These are phyloP conservation scores for Centropyge bicolor DNA, from an alignment of 2,797 vertebrate species.

Conservation along the genomic window DNA sequence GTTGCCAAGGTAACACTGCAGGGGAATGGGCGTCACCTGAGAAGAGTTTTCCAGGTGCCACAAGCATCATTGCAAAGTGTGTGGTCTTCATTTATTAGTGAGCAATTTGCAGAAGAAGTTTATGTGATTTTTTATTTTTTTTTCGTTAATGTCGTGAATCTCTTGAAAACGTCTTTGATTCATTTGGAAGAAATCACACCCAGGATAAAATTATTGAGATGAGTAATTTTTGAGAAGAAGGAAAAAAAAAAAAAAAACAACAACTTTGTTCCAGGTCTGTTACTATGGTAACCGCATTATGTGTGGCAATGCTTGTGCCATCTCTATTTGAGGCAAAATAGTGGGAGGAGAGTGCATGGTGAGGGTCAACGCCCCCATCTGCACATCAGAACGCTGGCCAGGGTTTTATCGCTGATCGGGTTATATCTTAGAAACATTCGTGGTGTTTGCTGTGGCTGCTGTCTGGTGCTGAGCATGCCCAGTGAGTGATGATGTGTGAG, in stretches of 20 bases:
- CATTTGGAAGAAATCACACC: slow-evolving; percentile 48
- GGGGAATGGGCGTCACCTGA: slow-evolving; percentile 63
- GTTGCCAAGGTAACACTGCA: slow-evolving; percentile 75
- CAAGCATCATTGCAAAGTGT: slow-evolving; percentile 27
- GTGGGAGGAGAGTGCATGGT: slow-evolving; percentile 73
- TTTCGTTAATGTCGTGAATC: too few relatives aligned
- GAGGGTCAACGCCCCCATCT: slow-evolving; percentile 77
- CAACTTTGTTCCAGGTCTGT: slow-evolving; percentile 74
- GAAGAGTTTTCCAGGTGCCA: slow-evolving; percentile 38
- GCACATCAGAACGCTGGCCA: slow-evolving; percentile 49
- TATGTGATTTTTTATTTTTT: too few relatives aligned
- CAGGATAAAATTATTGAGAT: slow-evolving; percentile 66
- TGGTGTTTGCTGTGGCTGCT: slow-evolving; percentile 18
- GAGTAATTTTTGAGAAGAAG: slow-evolving; percentile 65
- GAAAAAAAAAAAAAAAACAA: slow-evolving; percentile 18
- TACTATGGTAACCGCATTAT: slow-evolving; percentile 73
- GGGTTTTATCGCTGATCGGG: slow-evolving; percentile 49
- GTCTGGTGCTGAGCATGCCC: slow-evolving; percentile 57
- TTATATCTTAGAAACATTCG: slow-evolving; percentile 33
- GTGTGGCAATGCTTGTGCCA: slow-evolving; percentile 54
- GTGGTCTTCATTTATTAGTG: slow-evolving; percentile 6
- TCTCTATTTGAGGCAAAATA: slow-evolving; percentile 78
- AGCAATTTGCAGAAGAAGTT: slow-evolving; percentile 15
- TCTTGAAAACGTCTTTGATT: slow-evolving; percentile 38
- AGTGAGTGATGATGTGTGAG: slow-evolving; percentile 31